Conservation (phyloP, 2,797 vertebrate genomes). For the Discoglossus pictus region DNA sequence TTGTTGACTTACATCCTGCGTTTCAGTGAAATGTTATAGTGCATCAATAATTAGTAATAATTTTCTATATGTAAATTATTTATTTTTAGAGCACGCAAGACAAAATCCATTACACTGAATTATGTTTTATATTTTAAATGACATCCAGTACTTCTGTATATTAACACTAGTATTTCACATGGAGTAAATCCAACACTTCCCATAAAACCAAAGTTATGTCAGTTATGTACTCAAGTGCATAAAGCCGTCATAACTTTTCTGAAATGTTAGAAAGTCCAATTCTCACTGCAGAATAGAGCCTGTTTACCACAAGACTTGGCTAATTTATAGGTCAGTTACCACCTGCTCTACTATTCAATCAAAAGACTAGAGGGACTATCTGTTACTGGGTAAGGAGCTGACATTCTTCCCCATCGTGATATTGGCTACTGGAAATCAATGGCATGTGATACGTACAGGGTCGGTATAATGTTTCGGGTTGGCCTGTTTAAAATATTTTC, state of each 20-base stretch:
- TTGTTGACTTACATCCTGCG: too few species aligned
- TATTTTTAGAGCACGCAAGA: slow-evolving; percentile 17
- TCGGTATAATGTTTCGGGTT: slow-evolving; percentile 17
- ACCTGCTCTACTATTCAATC: slow-evolving; percentile 36
- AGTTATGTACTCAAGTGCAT: slow-evolving; percentile 46
- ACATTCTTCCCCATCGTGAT: slow-evolving; percentile 24
- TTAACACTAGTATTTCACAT: slow-evolving; percentile 44
- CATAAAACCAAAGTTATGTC: slow-evolving; percentile 48
- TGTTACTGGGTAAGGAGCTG: neutral
- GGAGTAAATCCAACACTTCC: slow-evolving; percentile 40
- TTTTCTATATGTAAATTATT: slow-evolving; percentile 21
- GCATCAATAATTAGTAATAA: neutral
- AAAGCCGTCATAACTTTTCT: slow-evolving; percentile 44
- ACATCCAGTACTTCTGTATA: slow-evolving; percentile 14
- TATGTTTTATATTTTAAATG: slow-evolving; percentile 5
- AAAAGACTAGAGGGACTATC: slow-evolving; percentile 11
- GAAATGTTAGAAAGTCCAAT: slow-evolving; percentile 23
- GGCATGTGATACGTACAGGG: slow-evolving; percentile 24
- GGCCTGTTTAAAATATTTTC: slow-evolving; percentile 18
- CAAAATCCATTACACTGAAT: neutral
- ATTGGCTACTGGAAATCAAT: slow-evolving; percentile 32
- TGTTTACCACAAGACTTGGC: slow-evolving; percentile 40
- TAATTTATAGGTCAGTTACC: slow-evolving; percentile 39
- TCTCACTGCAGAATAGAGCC: slow-evolving; percentile 22
- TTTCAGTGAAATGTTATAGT: too few species aligned